A percentile compares a stretch with the other conserved stretches of the same genome.
Evolutionary conservation across 2,113 vertebrate species (phyloP).

Genomic region (Ciconia maguari): DNA sequence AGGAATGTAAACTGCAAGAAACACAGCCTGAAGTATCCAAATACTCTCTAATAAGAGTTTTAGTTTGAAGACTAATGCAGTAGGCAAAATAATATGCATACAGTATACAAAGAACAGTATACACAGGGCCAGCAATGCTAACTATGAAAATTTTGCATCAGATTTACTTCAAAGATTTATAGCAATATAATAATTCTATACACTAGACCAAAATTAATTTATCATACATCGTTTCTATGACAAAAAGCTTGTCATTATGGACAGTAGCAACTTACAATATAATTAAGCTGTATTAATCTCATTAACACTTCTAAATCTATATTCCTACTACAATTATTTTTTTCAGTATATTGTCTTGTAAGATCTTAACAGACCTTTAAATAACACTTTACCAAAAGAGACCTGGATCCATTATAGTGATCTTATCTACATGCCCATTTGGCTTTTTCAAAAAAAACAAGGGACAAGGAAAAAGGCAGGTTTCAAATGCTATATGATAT

Average conservation of each 20-base stretch:
- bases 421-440: constrained; percentile 62
- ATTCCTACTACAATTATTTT: constrained; percentile 65
- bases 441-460: neutral
- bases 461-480: constrained; percentile 32
- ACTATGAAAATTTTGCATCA: constrained; percentile 70
- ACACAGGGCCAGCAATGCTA: constrained; percentile 68
- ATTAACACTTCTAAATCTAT: constrained; percentile 73
- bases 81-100: constrained; percentile 73
- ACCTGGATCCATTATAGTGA: constrained; percentile 50
- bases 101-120: constrained; percentile 73
- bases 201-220: constrained; percentile 72
- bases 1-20: constrained; percentile 80
- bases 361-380: constrained; percentile 72
- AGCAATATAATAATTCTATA: constrained; percentile 73
- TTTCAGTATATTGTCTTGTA: constrained; percentile 60
- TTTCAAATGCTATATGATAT: constrained; percentile 59
- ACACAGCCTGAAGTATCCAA: constrained; percentile 76
- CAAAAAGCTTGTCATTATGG: constrained; percentile 72
- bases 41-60: constrained; percentile 76
- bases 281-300: constrained; percentile 71
- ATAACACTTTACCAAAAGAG: constrained; percentile 67
- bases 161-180: constrained; percentile 65
- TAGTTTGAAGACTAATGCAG: constrained; percentile 74
- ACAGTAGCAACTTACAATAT: constrained; percentile 74
- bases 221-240: constrained; percentile 73